Evolutionary conservation across 2,797 vertebrate species (phyloP).

Genomic region (Kryptopterus vitreolus): DNA sequence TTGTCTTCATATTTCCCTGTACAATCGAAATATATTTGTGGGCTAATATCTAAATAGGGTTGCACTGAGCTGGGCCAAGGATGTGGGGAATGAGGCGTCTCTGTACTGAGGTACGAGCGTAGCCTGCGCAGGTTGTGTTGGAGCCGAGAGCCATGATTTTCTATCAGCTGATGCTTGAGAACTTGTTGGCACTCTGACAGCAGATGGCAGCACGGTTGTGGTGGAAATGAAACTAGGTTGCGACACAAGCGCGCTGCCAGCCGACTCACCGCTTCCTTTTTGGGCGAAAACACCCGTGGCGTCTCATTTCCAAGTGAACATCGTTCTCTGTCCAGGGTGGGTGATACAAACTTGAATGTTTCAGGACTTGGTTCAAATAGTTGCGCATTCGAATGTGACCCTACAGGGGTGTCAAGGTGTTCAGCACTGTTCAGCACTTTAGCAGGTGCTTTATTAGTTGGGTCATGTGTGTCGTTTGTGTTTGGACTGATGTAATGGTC

Average conservation of each 20-base stretch:
- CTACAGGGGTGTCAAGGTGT: slow-evolving; percentile 3
- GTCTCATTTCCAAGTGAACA: neutral
- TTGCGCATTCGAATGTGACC: neutral
- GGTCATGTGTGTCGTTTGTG: neutral
- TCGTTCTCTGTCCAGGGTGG: slow-evolving; percentile 38
- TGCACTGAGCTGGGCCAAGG: slow-evolving; percentile 32
- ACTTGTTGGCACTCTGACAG: slow-evolving; percentile 65
- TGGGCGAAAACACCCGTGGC: neutral
- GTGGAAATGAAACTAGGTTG: slow-evolving; percentile 54
- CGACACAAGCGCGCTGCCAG: slow-evolving; percentile 62
- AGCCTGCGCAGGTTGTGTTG: slow-evolving; percentile 63
- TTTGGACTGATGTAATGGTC: neutral
- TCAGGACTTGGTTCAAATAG: neutral
- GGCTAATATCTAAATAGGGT: slow-evolving; percentile 9
- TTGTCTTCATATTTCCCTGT: slow-evolving; percentile 9
- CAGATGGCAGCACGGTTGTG: slow-evolving; percentile 53
- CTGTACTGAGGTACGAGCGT: slow-evolving; percentile 22
- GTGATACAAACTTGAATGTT: neutral
- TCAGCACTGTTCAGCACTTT: neutral
- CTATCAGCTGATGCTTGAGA: slow-evolving; percentile 62
- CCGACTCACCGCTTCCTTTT: slow-evolving; percentile 42
- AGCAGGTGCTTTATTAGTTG: neutral
- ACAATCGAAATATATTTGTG: neutral
- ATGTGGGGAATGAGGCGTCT: neutral
- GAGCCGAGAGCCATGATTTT: slow-evolving; percentile 66